phyloP scores from a whole-genome alignment of 2,797 vertebrate genomes.

The Tenualosa thibaudeaui region DNA sequence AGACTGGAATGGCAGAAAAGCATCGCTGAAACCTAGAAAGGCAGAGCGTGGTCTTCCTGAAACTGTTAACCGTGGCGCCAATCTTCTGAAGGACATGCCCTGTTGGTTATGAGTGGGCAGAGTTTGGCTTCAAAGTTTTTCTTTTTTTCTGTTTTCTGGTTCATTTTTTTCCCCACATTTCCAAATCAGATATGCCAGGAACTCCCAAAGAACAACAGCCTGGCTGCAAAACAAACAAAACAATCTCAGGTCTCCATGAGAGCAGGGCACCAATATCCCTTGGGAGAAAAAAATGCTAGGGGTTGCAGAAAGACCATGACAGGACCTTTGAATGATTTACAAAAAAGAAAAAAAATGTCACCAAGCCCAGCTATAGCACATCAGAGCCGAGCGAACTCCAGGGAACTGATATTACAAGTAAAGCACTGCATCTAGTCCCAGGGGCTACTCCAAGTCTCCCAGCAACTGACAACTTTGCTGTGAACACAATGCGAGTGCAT shows the following conservation, averaged over 20 bases:
- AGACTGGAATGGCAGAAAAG: constrained; percentile 8
- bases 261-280: not conserved
- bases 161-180: not conserved
- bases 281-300: not conserved
- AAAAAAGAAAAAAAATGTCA: not conserved
- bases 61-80: constrained; percentile 5
- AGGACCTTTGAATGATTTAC: not conserved
- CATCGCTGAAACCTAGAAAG: not conserved
- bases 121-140: constrained; percentile 3
- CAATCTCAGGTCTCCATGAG: not conserved
- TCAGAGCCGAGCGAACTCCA: not conserved
- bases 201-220: constrained; percentile 3
- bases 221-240: constrained; percentile 13
- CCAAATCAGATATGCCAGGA: constrained; percentile 25
- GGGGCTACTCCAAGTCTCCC: not conserved
- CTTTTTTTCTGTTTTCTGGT: not conserved
- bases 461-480: not conserved
- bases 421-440: not conserved
- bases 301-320: not conserved
- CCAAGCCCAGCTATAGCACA: not conserved
- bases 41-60: constrained; percentile 7
- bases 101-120: constrained; percentile 21
- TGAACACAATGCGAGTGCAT: not conserved
- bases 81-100: constrained; percentile 18
- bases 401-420: not conserved